phyloP scores from a whole-genome alignment of 2,113 vertebrate species.

The Acanthisitta chloris region DNA sequence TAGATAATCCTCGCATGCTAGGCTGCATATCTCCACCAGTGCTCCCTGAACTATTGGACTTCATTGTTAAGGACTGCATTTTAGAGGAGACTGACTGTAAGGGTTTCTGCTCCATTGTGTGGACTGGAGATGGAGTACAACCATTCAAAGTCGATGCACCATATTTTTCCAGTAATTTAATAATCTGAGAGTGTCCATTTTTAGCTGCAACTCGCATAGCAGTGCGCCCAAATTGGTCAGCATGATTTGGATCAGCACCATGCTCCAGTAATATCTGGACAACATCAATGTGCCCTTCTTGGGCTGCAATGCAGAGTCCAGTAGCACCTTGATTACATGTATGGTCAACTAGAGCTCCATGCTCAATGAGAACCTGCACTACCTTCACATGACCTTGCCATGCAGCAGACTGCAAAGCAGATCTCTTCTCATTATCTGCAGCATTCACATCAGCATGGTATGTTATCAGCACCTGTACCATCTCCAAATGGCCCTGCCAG shows the following conservation, averaged over 20 bases:
- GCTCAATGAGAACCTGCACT: constrained; percentile 91
- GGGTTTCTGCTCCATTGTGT: constrained; percentile 92
- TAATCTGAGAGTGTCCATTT: constrained; percentile 90
- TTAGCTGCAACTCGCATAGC: constrained; percentile 98
- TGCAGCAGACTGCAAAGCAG: constrained; percentile 92
- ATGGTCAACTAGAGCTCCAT: constrained; percentile 88
- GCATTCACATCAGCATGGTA: constrained; percentile 91
- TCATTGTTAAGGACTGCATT: constrained; percentile 91
- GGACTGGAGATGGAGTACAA: constrained; percentile 91
- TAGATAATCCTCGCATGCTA: constrained; percentile 82
- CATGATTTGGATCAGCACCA: constrained; percentile 93
- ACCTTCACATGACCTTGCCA: constrained; percentile 96
- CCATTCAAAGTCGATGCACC: constrained; percentile 90
- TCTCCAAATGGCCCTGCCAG: constrained; percentile 97
- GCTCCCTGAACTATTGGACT: constrained; percentile 95
- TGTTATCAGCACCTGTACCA: constrained; percentile 91
- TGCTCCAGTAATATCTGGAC: constrained; percentile 93
- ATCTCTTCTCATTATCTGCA: constrained; percentile 93
- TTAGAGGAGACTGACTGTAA: constrained; percentile 83
- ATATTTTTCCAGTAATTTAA: constrained; percentile 93
- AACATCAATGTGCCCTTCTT: constrained; percentile 96
- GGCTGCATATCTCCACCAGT: constrained; percentile 88
- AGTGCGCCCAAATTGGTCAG: constrained; percentile 95
- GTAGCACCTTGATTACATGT: constrained; percentile 97
- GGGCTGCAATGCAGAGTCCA: constrained; percentile 94